Conservation (phyloP, 2,797 vertebrate species). For the Eulemur albifrons region DNA sequence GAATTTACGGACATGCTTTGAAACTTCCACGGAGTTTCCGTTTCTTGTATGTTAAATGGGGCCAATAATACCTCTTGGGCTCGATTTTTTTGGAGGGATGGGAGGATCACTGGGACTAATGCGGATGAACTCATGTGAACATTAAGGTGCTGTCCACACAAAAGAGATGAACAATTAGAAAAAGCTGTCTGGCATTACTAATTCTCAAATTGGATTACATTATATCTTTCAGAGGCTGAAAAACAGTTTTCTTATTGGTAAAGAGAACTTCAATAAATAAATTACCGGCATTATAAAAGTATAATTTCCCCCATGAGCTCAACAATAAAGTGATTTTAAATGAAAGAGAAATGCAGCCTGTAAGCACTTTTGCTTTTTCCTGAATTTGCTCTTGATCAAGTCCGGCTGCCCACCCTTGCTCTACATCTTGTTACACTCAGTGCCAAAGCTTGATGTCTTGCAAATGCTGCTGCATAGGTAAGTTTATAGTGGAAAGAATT, state of each 20-base stretch:
- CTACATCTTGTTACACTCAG: background rate
- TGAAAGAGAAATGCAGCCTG: background rate
- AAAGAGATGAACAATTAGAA: background rate
- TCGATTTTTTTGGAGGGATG: background rate
- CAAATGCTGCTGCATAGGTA: background rate
- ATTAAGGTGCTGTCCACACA: no score
- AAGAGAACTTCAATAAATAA: background rate
- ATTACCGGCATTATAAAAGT: background rate
- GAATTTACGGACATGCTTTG: background rate
- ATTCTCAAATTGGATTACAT: background rate
- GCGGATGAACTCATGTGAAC: background rate
- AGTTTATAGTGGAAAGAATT: background rate
- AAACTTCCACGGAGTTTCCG: background rate
- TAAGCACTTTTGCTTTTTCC: background rate
- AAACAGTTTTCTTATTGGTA: background rate
- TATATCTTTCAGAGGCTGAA: background rate
- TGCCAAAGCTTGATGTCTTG: background rate
- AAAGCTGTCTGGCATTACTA: background rate
- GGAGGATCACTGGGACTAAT: background rate
- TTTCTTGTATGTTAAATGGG: background rate
- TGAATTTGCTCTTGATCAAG: background rate
- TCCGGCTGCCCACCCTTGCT: background rate
- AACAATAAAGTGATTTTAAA: background rate
- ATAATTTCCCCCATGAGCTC: background rate
- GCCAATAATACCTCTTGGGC: background rate